Base-by-base conservation (phyloP, 2,113 vertebrate genomes). In the Heliornis fulica region DNA sequence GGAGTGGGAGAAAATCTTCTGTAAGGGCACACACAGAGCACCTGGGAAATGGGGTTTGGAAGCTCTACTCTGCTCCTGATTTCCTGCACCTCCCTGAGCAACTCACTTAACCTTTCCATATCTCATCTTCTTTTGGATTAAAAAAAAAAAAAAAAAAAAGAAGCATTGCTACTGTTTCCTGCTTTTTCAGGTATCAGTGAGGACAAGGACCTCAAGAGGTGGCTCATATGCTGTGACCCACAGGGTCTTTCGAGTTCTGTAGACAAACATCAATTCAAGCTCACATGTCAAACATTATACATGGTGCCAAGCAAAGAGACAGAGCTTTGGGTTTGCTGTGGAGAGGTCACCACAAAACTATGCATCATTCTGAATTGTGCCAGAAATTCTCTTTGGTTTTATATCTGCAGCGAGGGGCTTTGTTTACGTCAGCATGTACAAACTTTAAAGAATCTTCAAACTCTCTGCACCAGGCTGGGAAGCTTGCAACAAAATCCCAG, bases 341-440 rank as follows among this genome's bases (percentile, higher is more conserved):
- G 80, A 89, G 76, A 95, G 69, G 76, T 95, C 92, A 91, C 56
- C 51, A 36, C 78, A 41, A 86, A 93, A 89, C 92, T 94, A 94
- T 94, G 87, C 48, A 91, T 89, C 23, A 0, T 81, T 59, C 53
- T 63, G 48, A 54, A 43, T 54, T 31, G 82, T 89, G 95, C 94
- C 95, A 97, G 93, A 95, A 96, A 94, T 50, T 92, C 65, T 59
- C 87, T 82, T 66, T 31, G 78, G 54, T 64, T 87, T 83, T 64
- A 31, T 79, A 56, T 71, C 71, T 1, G 1, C 36, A 56, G 76
- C 0, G 2, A 92, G 89, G 89, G 87, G 43, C 75, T 93, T 69
- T 82, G 93, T 82, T 94, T 57, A 63, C 46, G 23, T 92, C 95
- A 96, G 63, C 63, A 32, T 41, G 56, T 61, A 59, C 76, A 89